Conservation (phyloP, 1,140 invertebrate genomes). For the Leptestheria dahalacensis region DNA sequence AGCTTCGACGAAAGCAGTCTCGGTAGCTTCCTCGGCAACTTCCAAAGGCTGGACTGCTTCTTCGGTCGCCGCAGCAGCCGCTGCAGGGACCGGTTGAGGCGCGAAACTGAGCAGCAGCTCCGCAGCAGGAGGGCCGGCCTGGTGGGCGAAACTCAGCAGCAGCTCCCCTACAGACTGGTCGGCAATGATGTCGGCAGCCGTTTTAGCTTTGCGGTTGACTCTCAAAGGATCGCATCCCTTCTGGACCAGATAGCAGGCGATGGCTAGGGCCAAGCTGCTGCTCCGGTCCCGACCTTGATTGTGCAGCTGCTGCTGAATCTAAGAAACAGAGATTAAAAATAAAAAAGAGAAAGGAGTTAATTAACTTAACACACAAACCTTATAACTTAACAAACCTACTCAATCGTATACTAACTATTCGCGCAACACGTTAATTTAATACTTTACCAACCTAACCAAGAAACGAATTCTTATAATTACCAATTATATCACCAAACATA, state of each 20-base stretch:
- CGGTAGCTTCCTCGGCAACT: constrained; percentile 9
- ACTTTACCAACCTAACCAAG: constrained; percentile 3
- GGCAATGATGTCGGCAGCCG: constrained; percentile 39
- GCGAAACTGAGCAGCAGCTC: neutral
- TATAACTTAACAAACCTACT: too few relatives aligned
- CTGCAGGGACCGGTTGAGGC: constrained; percentile 1
- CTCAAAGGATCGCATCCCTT: constrained; percentile 45
- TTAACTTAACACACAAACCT: neutral
- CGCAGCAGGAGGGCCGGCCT: neutral
- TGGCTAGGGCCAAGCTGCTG: constrained; percentile 38
- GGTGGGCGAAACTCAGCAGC: neutral
- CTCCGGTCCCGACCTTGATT: constrained; percentile 23
- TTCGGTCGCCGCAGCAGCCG: neutral
- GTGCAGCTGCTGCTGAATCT: constrained; percentile 34
- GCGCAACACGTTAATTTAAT: neutral
- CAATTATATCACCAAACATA: too few relatives aligned
- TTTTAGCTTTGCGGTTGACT: constrained; percentile 47
- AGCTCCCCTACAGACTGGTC: constrained; percentile 27
- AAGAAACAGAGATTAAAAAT: constrained; percentile 1
- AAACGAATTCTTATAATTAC: neutral
- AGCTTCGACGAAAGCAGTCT: neutral
- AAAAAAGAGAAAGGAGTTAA: constrained; percentile 5
- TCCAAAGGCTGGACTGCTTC: neutral
- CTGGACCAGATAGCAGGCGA: constrained; percentile 52
- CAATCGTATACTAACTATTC: too few relatives aligned